Base-by-base conservation (phyloP, 2,888 invertebrate genomes). In the Erannis defoliaria region DNA sequence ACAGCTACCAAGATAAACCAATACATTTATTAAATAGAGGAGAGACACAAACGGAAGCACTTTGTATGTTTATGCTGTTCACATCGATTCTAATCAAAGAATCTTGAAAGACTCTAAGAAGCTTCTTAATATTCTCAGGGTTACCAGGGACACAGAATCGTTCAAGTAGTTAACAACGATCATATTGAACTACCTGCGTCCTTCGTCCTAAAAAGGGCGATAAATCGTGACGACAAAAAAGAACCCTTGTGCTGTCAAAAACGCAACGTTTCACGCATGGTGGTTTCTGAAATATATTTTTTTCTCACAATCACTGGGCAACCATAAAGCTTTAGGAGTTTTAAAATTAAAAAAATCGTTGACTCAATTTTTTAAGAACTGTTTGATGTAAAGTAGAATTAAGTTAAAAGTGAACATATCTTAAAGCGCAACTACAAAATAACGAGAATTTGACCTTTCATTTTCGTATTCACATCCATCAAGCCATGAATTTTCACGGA, bases 131-230 rank as follows among this genome's bases (percentile, higher is more conserved):
- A 59, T 70, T 74, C 71, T 61, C 71, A 71, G 42, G 69, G 46
- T 21, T 69, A 74, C 70, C 53, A 67, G 67, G 68, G 54, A 9
- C 10, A 43, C 76, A 76, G 63, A 70, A 65, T 46, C 54, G 26
- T 59, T 57, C 50, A 64, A 49, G 46, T 29, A 56, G 51, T 42
- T 21, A 1, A 14, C 38, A 35, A 35, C 29, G 23, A 26, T 4
- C 16, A 33, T n/a, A 14, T 55, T 46, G 18, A 50, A n/a, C 37
- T 60, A 58, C 62, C 63, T 61, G 59, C 58, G 65, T 54, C 63
- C 43, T 53, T 57, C 33, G 8, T 42, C 40, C 29, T 54, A 62
- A 51, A 42, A 53, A 57, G 16, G 59, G 48, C 62, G 33, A 62
- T 55, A 55, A 61, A 61, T 55, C 51, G 55, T 62, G 46, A 40